Base-by-base conservation (phyloP, 2,888 invertebrate genomes). In the Aphidoletes aphidimyza region DNA sequence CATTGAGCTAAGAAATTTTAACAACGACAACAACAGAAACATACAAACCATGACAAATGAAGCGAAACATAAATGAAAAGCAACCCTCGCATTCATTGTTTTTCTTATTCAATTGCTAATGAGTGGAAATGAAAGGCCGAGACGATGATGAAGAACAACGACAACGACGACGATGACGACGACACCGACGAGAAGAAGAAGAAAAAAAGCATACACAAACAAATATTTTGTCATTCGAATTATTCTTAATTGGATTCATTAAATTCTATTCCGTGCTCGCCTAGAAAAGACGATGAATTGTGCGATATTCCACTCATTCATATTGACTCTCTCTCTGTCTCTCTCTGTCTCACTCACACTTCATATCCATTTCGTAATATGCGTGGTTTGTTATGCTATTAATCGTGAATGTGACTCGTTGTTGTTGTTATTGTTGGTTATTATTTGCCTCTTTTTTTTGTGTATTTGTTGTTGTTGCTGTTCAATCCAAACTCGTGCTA, bases 221-320 rank as follows among this genome's bases (percentile, higher is more conserved):
- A 69, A n/a, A n/a, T 69, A 69, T 69, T 69, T 69, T 69, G 30
- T 69, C 69, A 69, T 69, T 69, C 69, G 69, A 69, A 30, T 69
- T 69, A 69, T 30, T 69, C 69, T 34, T 69, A 69, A 69, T 69
- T 69, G 30, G 30, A 34, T 30, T 34, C 30, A 69, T 34, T 69
- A 69, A 34, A 26, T 69, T 30, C 30, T 69, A 69, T 69, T 69
- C 5, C 8, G 14, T 69, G 69, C 30, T 69, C 54, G 22, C 26
- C 26, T 26, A 17, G 54, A 30, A 69, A 34, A 30, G 17, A 26
- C 54, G 22, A 26, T 14, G 54, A 54, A n/a, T n/a, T n/a, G n/a
- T n/a, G n/a, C n/a, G n/a, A n/a, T n/a, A n/a, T n/a, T n/a, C n/a
- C n/a, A n/a, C n/a, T n/a, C n/a, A n/a, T n/a, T n/a, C n/a, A n/a